phyloP scores from a whole-genome alignment of 2,888 invertebrate species.

The Herminia tarsipennalis region DNA sequence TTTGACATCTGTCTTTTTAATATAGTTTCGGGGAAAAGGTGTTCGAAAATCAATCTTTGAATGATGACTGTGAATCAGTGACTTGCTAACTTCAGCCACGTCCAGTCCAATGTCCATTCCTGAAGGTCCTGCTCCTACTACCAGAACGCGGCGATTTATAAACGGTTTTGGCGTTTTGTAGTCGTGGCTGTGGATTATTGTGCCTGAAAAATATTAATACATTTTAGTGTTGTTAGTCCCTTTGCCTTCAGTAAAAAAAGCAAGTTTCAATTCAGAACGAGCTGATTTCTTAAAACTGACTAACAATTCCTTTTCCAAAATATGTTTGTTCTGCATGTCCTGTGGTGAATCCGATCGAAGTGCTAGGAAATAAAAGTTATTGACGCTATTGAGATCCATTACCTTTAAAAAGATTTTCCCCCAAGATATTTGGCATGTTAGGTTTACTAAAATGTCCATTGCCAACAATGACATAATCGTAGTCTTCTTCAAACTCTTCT shows the following conservation, averaged over 20 bases:
- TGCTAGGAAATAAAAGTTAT: too few species aligned
- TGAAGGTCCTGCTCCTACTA: conserved; percentile 90
- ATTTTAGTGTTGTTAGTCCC: neutral
- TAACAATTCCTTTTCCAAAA: too few species aligned
- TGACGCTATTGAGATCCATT: conserved; percentile 10
- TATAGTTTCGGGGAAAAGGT: conserved; percentile 76
- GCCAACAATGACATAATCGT: conserved; percentile 88
- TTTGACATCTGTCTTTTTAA: conserved; percentile 81
- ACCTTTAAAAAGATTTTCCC: conserved; percentile 73
- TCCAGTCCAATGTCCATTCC: conserved; percentile 90
- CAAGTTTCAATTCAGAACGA: too few species aligned
- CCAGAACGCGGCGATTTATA: conserved; percentile 84
- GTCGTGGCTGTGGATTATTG: conserved; percentile 89
- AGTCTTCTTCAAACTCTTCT: conserved; percentile 72
- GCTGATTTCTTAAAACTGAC: too few species aligned
- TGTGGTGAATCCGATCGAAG: too few species aligned
- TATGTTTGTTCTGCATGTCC: too few species aligned
- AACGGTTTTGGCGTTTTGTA: conserved; percentile 88
- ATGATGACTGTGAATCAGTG: conserved; percentile 84
- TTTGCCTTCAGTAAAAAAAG: too few species aligned
- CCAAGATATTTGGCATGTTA: conserved; percentile 62
- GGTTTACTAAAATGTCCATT: conserved; percentile 86
- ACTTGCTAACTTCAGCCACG: conserved; percentile 72
- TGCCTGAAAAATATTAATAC: conserved; percentile 63
- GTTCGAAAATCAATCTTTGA: conserved; percentile 66